Conservation (phyloP, 2,113 vertebrate genomes). For the Grus americana region DNA sequence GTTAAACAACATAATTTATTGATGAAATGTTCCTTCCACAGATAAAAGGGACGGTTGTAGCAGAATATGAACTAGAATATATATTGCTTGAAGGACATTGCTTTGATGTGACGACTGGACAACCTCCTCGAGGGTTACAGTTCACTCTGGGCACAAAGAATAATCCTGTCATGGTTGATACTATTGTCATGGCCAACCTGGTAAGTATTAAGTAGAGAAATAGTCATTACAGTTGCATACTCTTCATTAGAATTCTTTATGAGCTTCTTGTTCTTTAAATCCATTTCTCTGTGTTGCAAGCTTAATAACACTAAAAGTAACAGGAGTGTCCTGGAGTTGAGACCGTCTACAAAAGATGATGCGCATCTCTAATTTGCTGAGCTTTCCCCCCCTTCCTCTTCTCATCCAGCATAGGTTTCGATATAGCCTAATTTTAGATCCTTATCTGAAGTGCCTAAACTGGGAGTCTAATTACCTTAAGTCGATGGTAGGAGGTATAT, state of each 20-base stretch:
- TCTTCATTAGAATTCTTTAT: not conserved
- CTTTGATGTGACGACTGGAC: slow-evolving; percentile 85
- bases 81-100: slow-evolving; percentile 94
- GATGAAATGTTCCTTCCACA: slow-evolving; percentile 48
- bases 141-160: slow-evolving; percentile 91
- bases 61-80: slow-evolving; percentile 93
- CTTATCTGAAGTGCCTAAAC: not conserved
- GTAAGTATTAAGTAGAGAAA: slow-evolving; percentile 72
- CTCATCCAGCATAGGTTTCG: not conserved
- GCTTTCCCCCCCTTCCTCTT: not conserved
- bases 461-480: not conserved
- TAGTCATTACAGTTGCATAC: not conserved
- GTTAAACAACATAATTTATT: not conserved
- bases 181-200: slow-evolving; percentile 96
- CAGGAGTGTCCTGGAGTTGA: not conserved
- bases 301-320: not conserved
- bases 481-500: not conserved
- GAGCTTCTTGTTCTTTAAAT: not conserved
- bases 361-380: not conserved
- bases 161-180: slow-evolving; percentile 86
- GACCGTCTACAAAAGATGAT: not conserved
- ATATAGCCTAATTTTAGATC: not conserved
- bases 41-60: slow-evolving; percentile 80
- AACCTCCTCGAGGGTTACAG: slow-evolving; percentile 90
- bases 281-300: not conserved